Percentiles rank a stretch among this genome's conserved stretches.
Conservation (phyloP, 2,888 invertebrate species). For the Drosophila lacicola region DNA sequence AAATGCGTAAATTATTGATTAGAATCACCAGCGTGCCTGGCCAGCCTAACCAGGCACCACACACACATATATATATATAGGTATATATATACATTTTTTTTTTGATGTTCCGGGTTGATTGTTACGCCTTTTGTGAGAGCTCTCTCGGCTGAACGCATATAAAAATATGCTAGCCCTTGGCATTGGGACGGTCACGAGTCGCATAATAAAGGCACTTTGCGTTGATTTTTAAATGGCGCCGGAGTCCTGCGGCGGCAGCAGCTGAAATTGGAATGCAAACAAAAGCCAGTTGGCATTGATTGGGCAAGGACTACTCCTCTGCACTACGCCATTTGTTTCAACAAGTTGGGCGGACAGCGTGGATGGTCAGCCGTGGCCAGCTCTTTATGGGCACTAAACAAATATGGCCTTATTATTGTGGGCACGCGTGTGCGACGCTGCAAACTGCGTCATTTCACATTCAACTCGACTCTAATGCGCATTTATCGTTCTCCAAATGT, state of each 20-base stretch:
- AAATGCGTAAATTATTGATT: conserved; percentile 81
- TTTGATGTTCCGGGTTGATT: conserved; percentile 58
- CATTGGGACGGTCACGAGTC: conserved; percentile 48
- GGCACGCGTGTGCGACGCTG: conserved; percentile 40
- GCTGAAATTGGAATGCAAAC: conserved; percentile 65
- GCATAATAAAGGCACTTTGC: conserved; percentile 78
- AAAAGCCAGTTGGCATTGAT: conserved; percentile 67
- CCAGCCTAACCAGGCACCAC: conserved; percentile 22
- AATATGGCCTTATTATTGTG: conserved; percentile 59
- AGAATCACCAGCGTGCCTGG: conserved; percentile 60
- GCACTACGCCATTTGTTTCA: conserved; percentile 55
- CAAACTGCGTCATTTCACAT: conserved; percentile 53
- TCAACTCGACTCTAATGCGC: conserved; percentile 32
- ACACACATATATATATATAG: conserved; percentile 1
- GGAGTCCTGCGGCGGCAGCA: conserved; percentile 28
- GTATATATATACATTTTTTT: conserved; percentile 37
- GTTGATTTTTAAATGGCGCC: conserved; percentile 77
- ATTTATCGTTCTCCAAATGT: conserved; percentile 26
- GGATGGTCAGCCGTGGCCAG: conserved; percentile 23
- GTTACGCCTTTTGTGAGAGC: conserved; percentile 65
- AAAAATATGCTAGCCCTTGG: conserved; percentile 63
- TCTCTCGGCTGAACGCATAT: conserved; percentile 37
- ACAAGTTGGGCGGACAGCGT: conserved; percentile 50
- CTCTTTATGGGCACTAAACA: conserved; percentile 58
- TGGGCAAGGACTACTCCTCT: conserved; percentile 47